A percentile compares a stretch with the other conserved stretches of the same genome.
Conservation (phyloP, 2,797 vertebrate species). For the Gephyroberyx darwinii region DNA sequence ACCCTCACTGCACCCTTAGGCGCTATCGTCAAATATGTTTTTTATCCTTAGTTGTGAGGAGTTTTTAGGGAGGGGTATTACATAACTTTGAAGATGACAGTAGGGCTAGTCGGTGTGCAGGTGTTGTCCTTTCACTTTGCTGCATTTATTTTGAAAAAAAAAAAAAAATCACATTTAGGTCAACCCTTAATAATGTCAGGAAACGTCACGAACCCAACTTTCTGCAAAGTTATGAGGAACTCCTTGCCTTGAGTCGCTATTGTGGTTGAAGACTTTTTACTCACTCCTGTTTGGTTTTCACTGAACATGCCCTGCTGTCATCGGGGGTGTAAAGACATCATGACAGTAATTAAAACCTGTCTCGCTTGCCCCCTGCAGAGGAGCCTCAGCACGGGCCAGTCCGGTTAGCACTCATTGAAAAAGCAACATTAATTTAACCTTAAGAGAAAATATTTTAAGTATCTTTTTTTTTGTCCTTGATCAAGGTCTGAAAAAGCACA, state of each 20-base stretch:
- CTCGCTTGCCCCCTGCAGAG: conserved; percentile 51
- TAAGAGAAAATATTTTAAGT: conserved; percentile 66
- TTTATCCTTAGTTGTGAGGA: conserved; percentile 38
- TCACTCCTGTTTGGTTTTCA: conserved; percentile 1
- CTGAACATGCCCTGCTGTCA: conserved; percentile 22
- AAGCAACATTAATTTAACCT: conserved; percentile 73
- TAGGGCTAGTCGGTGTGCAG: conserved; percentile 14
- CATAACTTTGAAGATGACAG: conserved; percentile 15
- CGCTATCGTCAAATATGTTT: conserved; percentile 47
- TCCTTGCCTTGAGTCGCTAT: not conserved
- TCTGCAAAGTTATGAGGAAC: conserved; percentile 13
- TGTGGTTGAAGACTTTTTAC: conserved; percentile 31
- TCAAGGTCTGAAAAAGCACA: conserved; percentile 71
- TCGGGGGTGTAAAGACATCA: conserved; percentile 51
- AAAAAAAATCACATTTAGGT: conserved; percentile 11
- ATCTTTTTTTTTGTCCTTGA: conserved; percentile 66
- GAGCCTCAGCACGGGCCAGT: conserved; percentile 51
- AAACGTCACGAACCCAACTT: conserved; percentile 12
- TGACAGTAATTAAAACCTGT: conserved; percentile 66
- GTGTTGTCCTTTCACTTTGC: not conserved
- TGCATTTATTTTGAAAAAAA: not conserved
- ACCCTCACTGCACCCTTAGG: conserved; percentile 16
- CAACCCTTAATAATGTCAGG: not conserved
- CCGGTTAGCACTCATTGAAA: conserved; percentile 67
- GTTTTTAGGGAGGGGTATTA: conserved; percentile 6